Conservation (phyloP, 2,888 invertebrate genomes). For the Hirtodrosophila trivittata region DNA sequence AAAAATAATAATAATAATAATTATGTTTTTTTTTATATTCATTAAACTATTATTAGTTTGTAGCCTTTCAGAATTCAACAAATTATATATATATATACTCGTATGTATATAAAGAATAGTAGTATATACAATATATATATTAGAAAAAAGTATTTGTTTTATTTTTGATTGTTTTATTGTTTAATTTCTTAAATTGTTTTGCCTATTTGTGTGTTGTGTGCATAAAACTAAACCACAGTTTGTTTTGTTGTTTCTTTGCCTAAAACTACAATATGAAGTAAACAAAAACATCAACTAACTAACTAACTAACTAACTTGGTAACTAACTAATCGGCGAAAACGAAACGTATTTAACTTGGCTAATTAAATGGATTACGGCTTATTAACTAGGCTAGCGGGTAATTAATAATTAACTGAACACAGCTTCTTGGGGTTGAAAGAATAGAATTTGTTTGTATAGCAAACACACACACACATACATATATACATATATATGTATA, state of each 20-base stretch:
- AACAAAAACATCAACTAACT: slow-evolving; percentile 44
- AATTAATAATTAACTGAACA: slow-evolving; percentile 81
- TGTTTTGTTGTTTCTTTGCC: slow-evolving; percentile 57
- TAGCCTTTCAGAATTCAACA: background rate
- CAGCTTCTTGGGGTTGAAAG: slow-evolving; percentile 83
- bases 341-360: slow-evolving; percentile 18
- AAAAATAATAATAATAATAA: slow-evolving; percentile 4
- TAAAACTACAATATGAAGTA: slow-evolving; percentile 33
- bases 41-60: background rate
- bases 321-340: slow-evolving; percentile 23
- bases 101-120: background rate
- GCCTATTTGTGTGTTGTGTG: slow-evolving; percentile 45
- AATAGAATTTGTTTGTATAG: slow-evolving; percentile 77
- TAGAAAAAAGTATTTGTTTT: background rate
- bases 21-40: background rate
- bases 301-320: slow-evolving; percentile 8
- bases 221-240: slow-evolving; percentile 77
- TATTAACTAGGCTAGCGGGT: slow-evolving; percentile 30
- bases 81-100: background rate
- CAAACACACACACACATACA: background rate
- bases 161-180: slow-evolving; percentile 1
- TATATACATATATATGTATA: slow-evolving; percentile 5
- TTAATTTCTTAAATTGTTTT: slow-evolving; percentile 24
- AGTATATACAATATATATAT: background rate
- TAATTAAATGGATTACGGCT: slow-evolving; percentile 30